Evolutionary conservation across 2,113 vertebrate genomes (phyloP), one percentile per base, ranked within the genome.

Genomic region (Pangasianodon hypophthalmus): DNA sequence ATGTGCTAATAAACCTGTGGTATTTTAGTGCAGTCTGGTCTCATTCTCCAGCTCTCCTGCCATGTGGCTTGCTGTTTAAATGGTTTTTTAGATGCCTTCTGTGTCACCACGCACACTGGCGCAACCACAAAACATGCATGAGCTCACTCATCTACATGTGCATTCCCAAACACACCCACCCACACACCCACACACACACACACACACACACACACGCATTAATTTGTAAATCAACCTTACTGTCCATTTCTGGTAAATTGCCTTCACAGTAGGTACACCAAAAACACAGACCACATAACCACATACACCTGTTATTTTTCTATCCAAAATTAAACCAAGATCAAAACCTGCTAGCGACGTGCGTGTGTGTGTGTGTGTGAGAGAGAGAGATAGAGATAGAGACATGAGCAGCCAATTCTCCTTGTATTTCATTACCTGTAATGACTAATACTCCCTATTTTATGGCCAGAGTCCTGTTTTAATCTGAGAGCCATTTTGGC

Each of bases 381-480:
- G 44, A 26, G 75, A 13, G 75, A 26, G 91, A 24, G 44, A 29
- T 9, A 29, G 29, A 37, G 18, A 56, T 16, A 54, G n/a, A 82
- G 90, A 75, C 88, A 91, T 91, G 90, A 44, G 90, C 92, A 92
- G 89, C 93, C 92, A 91, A 90, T 92, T 92, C 87, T 89, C 91
- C 93, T 91, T 89, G 90, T 92, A 62, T 91, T 92, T 86, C 93
- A 94, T 93, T 90, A 87, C 92, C 93, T 93, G 90, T 95, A 93
- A 94, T 91, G 92, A 94, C 92, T 93, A 67, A 93, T 93, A 93
- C 93, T 95, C 93, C 94, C 95, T 96, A 93, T 96, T 96, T 96
- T 95, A 96, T 96, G 95, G 95, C 96, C 95, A 95, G 95, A 95
- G 95, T 94, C 93, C 94, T 88, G 91, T 91, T 91, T 90, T 94